Evolutionary conservation across 2,888 invertebrate species (phyloP), one percentile per base, ranked within the genome.

Genomic region (Octonoba sinensis): DNA sequence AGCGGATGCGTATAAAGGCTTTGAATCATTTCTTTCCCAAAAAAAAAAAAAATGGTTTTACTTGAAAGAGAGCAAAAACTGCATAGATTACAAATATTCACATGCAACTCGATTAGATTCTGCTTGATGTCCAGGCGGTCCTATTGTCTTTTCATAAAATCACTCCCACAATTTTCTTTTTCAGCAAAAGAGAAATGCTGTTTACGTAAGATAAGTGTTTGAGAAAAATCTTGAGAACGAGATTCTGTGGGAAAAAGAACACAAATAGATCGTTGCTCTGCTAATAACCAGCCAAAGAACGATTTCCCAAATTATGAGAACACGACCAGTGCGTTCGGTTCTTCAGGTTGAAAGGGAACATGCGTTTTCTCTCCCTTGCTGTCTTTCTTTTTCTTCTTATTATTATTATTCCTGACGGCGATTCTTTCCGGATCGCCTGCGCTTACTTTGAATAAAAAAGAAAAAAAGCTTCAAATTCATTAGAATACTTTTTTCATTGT

Each of bases 161-260:
- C 67, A n/a, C 24, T 54, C 54, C 24, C 27, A 69, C 36, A n/a
- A 54, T 54, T 66, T 51, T 16, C 27, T 69, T 69, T 13, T 46
- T 49, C 24, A 59, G 16, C 18, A 44, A 69, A 56, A 36, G 54
- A 36, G 36, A 56, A 69, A 11, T 15, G 67, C 54, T 44, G 20
- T 18, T 24, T 22, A 27, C 18, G 13, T 27, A 51, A 20, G 51
- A 59, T 77, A 70, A 70, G 54, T 62, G 72, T 56, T 64, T 74
- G 74, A 81, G 81, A 81, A 81, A 73, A 70, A 65, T 74, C 59
- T 70, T 51, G 59, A 44, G 74, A 47, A 11, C 13, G 56, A 36
- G 54, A 56, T 81, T 74, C 81, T 81, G 81, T 81, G 81, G 81
- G 81, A 81, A 81, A 74, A 74, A 78, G 24, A 60, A 36, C 36